Percentiles rank a stretch among this genome's conserved stretches.
Conservation (phyloP, 2,797 vertebrate species). For the Xenopus petersii region DNA sequence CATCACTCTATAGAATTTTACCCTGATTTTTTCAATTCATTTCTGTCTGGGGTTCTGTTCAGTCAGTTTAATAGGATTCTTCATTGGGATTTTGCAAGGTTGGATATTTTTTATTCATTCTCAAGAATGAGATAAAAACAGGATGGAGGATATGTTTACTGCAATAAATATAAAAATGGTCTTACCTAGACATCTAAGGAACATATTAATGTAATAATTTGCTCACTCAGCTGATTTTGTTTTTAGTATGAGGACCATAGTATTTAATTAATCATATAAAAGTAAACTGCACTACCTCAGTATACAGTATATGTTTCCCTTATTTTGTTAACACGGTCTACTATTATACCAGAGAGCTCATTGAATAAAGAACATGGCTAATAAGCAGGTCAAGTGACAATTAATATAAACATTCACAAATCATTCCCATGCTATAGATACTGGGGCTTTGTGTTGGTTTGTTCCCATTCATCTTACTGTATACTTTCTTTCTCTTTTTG, state of each 20-base stretch:
- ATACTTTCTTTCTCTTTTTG: too few relatives aligned
- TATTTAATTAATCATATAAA: conserved; percentile 31
- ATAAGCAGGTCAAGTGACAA: not conserved
- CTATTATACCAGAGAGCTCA: not conserved
- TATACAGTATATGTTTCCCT: not conserved
- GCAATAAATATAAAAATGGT: conserved; percentile 11
- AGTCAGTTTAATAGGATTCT: too few relatives aligned
- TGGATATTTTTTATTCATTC: too few relatives aligned
- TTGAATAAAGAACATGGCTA: not conserved
- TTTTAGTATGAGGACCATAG: conserved; percentile 16
- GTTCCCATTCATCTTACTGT: too few relatives aligned
- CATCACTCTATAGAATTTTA: too few relatives aligned
- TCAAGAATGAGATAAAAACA: too few relatives aligned
- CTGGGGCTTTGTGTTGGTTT: too few relatives aligned
- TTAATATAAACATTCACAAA: not conserved
- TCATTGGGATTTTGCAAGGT: too few relatives aligned
- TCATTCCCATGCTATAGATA: too few relatives aligned
- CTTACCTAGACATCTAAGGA: conserved; percentile 26
- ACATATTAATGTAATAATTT: conserved; percentile 19
- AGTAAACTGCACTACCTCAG: not conserved
- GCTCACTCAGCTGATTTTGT: conserved; percentile 22
- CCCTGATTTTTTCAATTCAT: too few relatives aligned
- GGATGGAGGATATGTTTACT: too few relatives aligned
- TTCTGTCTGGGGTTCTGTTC: too few relatives aligned
- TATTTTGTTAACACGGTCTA: not conserved